These are phyloP conservation scores for Mionectes olivaceus DNA, from an alignment of 2,797 vertebrate species.

Conservation along the genomic window DNA sequence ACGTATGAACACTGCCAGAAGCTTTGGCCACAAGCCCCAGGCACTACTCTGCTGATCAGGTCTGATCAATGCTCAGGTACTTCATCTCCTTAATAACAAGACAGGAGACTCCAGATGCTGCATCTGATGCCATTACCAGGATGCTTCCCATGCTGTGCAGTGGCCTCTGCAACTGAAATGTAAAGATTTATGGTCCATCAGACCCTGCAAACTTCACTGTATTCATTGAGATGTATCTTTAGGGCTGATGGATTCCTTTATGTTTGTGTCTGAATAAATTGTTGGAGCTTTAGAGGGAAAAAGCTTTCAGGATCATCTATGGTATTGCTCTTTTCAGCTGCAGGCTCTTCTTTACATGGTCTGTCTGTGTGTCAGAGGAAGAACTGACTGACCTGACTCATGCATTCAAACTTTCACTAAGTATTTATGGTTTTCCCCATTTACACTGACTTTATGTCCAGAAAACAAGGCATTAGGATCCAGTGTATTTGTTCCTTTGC, in stretches of 20 bases:
- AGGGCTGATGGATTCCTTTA: neutral
- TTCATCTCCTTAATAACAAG: neutral
- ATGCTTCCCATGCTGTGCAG: fast-evolving
- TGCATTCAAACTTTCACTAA: neutral
- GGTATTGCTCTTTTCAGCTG: neutral
- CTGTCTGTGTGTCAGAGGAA: neutral
- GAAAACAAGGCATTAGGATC: neutral
- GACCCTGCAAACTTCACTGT: neutral
- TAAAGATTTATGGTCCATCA: neutral
- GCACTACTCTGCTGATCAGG: neutral
- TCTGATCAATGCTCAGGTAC: neutral
- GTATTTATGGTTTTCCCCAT: neutral
- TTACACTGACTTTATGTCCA: neutral
- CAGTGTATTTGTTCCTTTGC: neutral
- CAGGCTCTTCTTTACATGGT: neutral
- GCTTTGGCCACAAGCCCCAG: neutral
- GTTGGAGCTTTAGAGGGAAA: neutral
- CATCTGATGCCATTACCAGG: neutral
- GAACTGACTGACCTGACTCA: neutral
- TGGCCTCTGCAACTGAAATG: neutral
- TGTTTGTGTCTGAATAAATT: neutral
- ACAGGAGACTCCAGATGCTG: neutral
- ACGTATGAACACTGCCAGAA: neutral
- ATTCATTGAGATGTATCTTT: neutral
- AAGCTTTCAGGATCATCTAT: neutral